phyloP scores from a whole-genome alignment of 1,140 invertebrate species.

The Pemphigus obesinymphae region DNA sequence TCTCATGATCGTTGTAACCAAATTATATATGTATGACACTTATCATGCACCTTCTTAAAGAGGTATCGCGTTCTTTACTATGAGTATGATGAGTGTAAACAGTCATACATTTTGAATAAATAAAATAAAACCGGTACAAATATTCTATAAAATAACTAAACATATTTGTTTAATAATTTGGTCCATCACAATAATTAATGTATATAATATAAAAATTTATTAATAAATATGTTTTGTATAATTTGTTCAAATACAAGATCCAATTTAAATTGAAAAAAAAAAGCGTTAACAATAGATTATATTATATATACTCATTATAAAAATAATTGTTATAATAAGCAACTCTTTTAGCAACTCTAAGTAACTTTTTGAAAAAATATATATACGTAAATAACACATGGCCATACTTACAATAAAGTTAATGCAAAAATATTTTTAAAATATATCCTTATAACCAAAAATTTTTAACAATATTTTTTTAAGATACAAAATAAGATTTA shows the following conservation, averaged over 20 bases:
- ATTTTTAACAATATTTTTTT: not conserved
- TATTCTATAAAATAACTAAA: too few species aligned
- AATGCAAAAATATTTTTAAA: not conserved
- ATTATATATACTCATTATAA: not conserved
- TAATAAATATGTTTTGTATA: not conserved
- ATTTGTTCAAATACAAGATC: not conserved
- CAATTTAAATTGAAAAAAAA: not conserved
- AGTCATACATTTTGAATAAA: too few species aligned
- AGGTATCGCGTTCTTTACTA: too few species aligned
- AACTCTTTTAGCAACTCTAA: not conserved
- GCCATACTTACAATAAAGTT: not conserved
- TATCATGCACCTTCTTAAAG: too few species aligned
- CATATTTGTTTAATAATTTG: too few species aligned
- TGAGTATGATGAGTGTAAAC: too few species aligned
- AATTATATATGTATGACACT: too few species aligned
- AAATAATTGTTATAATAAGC: slow-evolving; percentile 3
- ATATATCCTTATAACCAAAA: not conserved
- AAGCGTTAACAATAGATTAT: not conserved
- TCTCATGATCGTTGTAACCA: too few species aligned
- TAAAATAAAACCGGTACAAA: too few species aligned
- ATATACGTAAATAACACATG: not conserved
- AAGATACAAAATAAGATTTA: not conserved
- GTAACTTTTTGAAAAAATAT: not conserved
- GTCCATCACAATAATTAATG: too few species aligned
- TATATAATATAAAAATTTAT: too few species aligned